Evolutionary conservation across 2,113 vertebrate species (phyloP).

Genomic region (Ctenodactylus gundi): DNA sequence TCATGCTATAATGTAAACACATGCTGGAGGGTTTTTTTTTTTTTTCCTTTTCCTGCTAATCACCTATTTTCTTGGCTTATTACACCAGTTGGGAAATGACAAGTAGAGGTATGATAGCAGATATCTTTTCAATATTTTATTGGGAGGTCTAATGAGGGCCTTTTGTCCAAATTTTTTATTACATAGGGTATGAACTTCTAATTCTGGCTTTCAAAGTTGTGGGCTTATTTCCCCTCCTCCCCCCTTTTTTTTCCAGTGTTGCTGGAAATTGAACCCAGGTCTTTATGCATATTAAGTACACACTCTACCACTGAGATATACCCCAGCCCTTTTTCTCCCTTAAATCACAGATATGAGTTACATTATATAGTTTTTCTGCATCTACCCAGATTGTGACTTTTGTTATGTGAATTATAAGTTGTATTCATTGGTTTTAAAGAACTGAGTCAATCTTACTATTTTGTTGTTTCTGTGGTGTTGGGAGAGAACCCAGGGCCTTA

Average conservation of each 20-base stretch:
- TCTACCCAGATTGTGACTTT: neutral
- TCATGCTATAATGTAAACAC: neutral
- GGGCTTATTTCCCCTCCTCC: neutral
- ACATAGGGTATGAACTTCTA: conserved; percentile 3
- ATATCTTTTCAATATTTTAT: neutral
- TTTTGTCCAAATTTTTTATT: conserved; percentile 5
- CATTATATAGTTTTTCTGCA: neutral
- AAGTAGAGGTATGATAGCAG: neutral
- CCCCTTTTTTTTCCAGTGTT: neutral
- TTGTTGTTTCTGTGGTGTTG: too few species aligned
- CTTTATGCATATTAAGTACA: neutral
- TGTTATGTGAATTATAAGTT: too few species aligned
- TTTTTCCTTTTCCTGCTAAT: neutral
- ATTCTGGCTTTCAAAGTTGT: neutral
- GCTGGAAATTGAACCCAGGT: neutral
- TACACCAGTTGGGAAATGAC: neutral
- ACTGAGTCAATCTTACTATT: neutral
- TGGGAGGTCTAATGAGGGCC: neutral
- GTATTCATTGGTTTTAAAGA: neutral
- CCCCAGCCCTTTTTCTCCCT: too few species aligned
- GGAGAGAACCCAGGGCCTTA: too few species aligned
- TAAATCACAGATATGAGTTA: neutral
- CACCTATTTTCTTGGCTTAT: neutral
- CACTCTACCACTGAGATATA: neutral
- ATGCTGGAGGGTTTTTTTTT: neutral